Evolutionary conservation across 2,888 invertebrate species (phyloP), one percentile per base, ranked within the genome.

Genomic region (Smittia aterrima): DNA sequence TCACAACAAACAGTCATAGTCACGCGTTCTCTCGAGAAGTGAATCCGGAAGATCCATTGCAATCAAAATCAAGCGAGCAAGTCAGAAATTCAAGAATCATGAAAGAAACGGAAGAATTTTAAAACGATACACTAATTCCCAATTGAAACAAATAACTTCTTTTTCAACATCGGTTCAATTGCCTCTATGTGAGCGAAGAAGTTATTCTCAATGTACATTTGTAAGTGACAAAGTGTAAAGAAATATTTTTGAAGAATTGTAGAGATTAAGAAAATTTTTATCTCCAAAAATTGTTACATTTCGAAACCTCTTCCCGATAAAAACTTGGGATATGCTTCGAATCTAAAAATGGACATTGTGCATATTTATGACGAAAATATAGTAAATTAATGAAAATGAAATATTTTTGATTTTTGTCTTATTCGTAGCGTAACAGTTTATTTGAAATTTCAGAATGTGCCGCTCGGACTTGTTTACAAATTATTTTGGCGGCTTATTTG

Each of bases 311-410:
- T 7, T 22, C 18, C 18, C 3, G 58, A 58, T 13, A 47, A 47
- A 47, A 3, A 16, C 1, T 18, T 58, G 22, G 58, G 22, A 58
- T 4, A 47, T 2, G 58, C n/a, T 58, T 58, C n/a, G 58, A 22
- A 58, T 58, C 58, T 22, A 58, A 58, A 58, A 20, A 66, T 38
- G 66, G 38, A 66, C 41, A 68, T 67, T 68, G 68, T 68, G 68
- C 68, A 68, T 68, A 68, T 68, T 68, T 68, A 68, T 68, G 41
- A 68, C 16, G 38, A 20, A 58, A 58, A 58, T 58, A 18, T 58
- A 58, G 58, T 7, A 58, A 58, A 58, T 58, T 22, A 58, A 58
- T n/a, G 2, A 47, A 47, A 13, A 47, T 47, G 47, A 47, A 47
- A 6, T 47, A 3, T 47, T 47, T n/a, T 16, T 38, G 9, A 38